Conservation (phyloP, 2,113 vertebrate genomes). For the Agapornis roseicollis region DNA sequence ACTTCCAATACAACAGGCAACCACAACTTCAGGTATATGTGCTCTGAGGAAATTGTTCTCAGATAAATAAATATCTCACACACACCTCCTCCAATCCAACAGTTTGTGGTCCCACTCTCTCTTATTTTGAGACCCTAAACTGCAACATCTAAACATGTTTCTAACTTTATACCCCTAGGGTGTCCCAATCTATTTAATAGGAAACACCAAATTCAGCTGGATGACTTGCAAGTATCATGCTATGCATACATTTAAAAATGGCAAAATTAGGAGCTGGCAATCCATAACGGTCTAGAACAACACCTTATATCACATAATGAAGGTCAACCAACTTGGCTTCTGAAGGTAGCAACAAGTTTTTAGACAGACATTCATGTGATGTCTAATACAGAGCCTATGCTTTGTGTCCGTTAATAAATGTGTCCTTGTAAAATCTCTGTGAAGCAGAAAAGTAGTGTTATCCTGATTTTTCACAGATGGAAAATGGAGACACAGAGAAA, state of each 20-base stretch:
- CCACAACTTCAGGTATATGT: neutral
- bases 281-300: neutral
- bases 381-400: neutral
- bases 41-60: neutral
- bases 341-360: neutral
- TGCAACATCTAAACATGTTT: neutral
- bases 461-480: constrained; percentile 67
- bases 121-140: neutral
- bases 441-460: constrained; percentile 44
- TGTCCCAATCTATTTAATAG: neutral
- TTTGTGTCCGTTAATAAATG: constrained; percentile 10
- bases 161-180: neutral
- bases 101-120: neutral
- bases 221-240: neutral
- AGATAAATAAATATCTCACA: neutral
- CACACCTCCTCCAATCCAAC: neutral
- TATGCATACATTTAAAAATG: neutral
- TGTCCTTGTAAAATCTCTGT: constrained; percentile 38
- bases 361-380: neutral
- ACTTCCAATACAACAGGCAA: neutral
- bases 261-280: neutral
- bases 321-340: neutral
- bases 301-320: neutral
- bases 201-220: neutral
- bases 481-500: constrained; percentile 55